Base-by-base conservation (phyloP, 2,797 vertebrate species). In the Acomys russatus region DNA sequence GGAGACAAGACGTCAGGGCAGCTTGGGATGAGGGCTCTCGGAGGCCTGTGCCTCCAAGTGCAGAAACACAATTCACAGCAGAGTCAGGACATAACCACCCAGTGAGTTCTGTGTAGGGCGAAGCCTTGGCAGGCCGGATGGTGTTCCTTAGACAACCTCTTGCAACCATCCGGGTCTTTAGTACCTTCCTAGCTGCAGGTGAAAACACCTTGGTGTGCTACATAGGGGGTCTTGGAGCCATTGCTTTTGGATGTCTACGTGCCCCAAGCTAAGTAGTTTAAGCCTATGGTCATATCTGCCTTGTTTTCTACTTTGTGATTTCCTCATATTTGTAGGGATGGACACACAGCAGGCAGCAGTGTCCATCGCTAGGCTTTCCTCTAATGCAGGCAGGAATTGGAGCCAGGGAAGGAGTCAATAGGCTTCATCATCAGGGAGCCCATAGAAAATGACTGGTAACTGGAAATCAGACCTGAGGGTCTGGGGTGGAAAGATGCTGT, bases 341-440 rank as follows among this genome's bases (percentile, higher is more conserved):
- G 28, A 73, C 9, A 4, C 30, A 83, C 11, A n/a, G 25, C 49
- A 25, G 66, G 35, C 3, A 90, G n/a, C 9, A 78, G 51, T 92
- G 14, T 82, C 95, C 74, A 56, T 92, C 97, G 63, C 94, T 94
- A 95, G 88, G 9, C 44, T 89, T 88, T 74, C 88, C 95, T 33
- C 20, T 14, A 11, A 86, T 82, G 20, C 33, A 84, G 63, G 44
- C 1, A 64, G 94, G 91, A 90, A 79, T 66, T 0, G 0, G 33
- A 85, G 84, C 91, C 64, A 83, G 74, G 94, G 68, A 70, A 94
- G 78, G 91, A 82, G 91, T 73, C 0, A 0, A 74, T 44, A 90
- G 59, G 30, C 88, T 76, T 61, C 44, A 63, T 38, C 51, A n/a
- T 20, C 35, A 22, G 20, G 64, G n/a, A 78, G 71, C 38, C 61